phyloP scores from a whole-genome alignment of 2,888 invertebrate genomes.

The Magallana nippona region DNA sequence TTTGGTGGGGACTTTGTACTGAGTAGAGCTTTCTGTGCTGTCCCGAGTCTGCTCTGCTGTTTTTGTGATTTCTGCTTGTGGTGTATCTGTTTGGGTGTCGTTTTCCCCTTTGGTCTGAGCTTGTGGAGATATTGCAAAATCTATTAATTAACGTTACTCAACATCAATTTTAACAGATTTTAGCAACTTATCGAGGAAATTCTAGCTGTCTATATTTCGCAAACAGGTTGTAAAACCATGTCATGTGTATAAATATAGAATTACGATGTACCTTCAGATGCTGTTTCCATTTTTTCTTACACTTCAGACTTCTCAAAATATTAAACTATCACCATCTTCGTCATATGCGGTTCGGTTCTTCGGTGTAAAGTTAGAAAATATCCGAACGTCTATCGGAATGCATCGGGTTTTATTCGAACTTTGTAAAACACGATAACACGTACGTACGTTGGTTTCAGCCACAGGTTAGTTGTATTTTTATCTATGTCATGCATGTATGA shows the following conservation, averaged over 20 bases:
- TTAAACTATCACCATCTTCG: no score
- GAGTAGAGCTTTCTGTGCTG: constrained; percentile 32
- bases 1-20: constrained; percentile 63
- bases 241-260: no score
- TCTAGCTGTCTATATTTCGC: no score
- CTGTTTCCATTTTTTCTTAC: no score
- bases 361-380: background rate
- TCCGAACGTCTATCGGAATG: background rate
- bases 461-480: no score
- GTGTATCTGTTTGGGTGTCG: background rate
- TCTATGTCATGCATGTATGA: no score
- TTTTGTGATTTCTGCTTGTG: background rate
- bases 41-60: background rate
- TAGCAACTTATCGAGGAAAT: no score
- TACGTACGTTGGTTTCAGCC: background rate
- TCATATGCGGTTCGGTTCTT: no score
- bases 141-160: no score
- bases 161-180: background rate
- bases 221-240: no score
- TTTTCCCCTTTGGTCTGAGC: background rate
- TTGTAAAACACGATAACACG: background rate
- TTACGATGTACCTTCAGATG: no score
- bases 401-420: background rate
- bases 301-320: no score
- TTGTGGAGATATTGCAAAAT: background rate